Evolutionary conservation across 2,888 invertebrate genomes (phyloP).

Genomic region (Atrina japonica): DNA sequence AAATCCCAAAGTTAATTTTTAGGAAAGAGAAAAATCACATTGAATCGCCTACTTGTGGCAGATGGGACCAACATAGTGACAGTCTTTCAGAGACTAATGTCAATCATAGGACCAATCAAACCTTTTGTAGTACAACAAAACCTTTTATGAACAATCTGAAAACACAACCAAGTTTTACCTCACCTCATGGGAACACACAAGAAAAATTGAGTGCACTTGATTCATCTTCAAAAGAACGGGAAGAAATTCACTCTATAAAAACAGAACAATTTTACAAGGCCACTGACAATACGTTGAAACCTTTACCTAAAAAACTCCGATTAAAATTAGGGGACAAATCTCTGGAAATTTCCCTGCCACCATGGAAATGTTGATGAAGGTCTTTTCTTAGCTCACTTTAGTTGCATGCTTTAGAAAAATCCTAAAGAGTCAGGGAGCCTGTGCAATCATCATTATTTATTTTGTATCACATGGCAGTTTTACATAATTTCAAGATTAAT

Average conservation of each 20-base stretch:
- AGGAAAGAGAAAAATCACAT: constrained; percentile 28
- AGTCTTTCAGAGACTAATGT: constrained; percentile 9
- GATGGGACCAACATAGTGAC: constrained; percentile 11
- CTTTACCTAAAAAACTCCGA: constrained; percentile 38
- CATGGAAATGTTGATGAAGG: neutral
- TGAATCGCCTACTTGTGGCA: constrained; percentile 23
- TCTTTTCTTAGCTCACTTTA: too few relatives aligned
- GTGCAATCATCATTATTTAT: too few relatives aligned
- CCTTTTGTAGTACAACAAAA: neutral
- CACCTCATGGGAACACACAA: too few relatives aligned
- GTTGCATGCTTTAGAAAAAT: too few relatives aligned
- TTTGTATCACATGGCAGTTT: too few relatives aligned
- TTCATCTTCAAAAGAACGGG: neutral
- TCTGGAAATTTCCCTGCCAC: constrained; percentile 38
- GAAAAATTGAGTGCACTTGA: neutral
- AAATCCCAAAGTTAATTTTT: constrained; percentile 44
- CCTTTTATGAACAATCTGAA: neutral
- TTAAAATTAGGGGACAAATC: constrained; percentile 40
- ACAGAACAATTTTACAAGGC: constrained; percentile 6
- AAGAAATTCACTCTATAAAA: neutral
- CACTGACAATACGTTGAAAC: constrained; percentile 7
- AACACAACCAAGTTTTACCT: too few relatives aligned
- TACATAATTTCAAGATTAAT: too few relatives aligned
- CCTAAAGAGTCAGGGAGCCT: too few relatives aligned
- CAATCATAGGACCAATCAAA: constrained; percentile 1